These are phyloP conservation scores for Arremon aurantiirostris DNA, from an alignment of 2,797 vertebrate genomes.

Conservation along the genomic window DNA sequence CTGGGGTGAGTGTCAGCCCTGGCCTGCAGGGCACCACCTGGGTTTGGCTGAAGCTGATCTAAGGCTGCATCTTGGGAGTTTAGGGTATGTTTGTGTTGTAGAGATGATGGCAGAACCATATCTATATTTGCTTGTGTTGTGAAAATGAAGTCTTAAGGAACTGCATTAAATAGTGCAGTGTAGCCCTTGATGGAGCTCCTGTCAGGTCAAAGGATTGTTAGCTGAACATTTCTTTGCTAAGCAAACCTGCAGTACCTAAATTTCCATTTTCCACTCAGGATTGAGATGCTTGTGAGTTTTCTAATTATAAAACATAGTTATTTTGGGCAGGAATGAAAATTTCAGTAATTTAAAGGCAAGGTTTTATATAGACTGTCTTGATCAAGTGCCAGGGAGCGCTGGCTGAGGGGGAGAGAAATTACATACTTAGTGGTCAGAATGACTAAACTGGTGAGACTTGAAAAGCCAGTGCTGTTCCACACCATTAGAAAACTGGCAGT, in stretches of 20 bases:
- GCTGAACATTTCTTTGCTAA: not conserved
- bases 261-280: not conserved
- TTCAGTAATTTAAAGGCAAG: conserved; percentile 10
- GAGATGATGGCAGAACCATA: not conserved
- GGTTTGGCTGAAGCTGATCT: not conserved
- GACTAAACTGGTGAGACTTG: conserved; percentile 34
- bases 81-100: not conserved
- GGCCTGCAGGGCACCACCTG: not conserved
- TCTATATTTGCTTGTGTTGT: not conserved
- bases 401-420: conserved; percentile 18
- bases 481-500: conserved; percentile 38
- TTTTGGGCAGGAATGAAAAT: conserved; percentile 8
- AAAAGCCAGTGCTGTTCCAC: conserved; percentile 24
- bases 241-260: not conserved
- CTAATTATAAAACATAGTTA: conserved; percentile 11
- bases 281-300: not conserved
- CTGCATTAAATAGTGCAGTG: not conserved
- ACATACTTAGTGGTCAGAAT: conserved; percentile 16
- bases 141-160: not conserved
- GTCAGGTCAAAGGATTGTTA: not conserved
- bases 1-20: accelerated
- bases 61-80: not conserved
- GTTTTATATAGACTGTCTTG: conserved; percentile 22
- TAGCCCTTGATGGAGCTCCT: not conserved
- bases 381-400: not conserved